These are phyloP conservation scores for Petrocephalus zakoni DNA, from an alignment of 2,113 vertebrate species.

Conservation along the genomic window DNA sequence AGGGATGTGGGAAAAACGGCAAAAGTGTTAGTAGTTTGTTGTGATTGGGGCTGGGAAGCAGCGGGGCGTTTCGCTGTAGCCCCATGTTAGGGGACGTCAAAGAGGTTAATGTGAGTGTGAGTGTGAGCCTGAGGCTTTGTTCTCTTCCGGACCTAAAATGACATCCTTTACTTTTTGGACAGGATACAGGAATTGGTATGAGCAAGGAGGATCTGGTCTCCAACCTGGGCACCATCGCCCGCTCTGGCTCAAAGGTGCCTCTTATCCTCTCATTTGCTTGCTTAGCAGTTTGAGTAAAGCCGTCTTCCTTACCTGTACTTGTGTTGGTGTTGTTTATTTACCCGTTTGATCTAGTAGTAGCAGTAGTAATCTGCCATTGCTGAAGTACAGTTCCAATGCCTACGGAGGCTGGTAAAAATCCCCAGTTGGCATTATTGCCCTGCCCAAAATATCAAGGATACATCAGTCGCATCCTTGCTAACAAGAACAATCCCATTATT, in stretches of 20 bases:
- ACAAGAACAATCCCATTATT: not conserved
- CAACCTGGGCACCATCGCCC: slow-evolving; percentile 89
- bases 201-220: slow-evolving; percentile 80
- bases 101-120: not conserved
- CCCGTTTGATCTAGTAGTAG: no score
- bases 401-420: not conserved
- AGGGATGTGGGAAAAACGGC: no score
- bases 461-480: not conserved
- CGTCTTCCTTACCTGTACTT: not conserved
- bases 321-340: no score
- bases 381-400: not conserved
- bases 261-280: not conserved
- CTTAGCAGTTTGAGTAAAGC: not conserved
- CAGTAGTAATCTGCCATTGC: not conserved
- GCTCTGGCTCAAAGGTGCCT: slow-evolving; percentile 62
- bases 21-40: not conserved
- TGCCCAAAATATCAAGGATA: not conserved
- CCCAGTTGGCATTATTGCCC: not conserved
- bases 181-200: slow-evolving; percentile 97
- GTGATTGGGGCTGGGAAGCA: not conserved
- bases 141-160: not conserved
- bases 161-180: not conserved
- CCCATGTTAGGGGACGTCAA: not conserved
- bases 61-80: not conserved
- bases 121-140: not conserved